Evolutionary conservation across 2,888 invertebrate genomes (phyloP).

Genomic region (Phymatocera aterrima): DNA sequence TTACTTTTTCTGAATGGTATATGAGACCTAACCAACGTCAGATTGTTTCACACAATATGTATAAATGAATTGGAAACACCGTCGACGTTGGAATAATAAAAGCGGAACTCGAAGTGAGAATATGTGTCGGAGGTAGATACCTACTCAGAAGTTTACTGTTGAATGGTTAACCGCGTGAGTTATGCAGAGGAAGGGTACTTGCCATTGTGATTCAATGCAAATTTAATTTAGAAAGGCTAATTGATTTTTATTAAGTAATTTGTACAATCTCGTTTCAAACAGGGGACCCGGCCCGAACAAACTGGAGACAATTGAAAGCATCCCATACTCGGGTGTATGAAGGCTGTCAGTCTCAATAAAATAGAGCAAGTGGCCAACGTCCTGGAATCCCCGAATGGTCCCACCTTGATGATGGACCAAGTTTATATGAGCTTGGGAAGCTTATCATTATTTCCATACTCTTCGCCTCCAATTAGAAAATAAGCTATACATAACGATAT

Average conservation of each 20-base stretch:
- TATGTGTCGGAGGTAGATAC: not conserved
- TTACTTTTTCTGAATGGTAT: not conserved
- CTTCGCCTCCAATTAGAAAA: not conserved
- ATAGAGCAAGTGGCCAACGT: slow-evolving; percentile 29
- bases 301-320: slow-evolving; percentile 35
- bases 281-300: slow-evolving; percentile 32
- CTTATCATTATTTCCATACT: not conserved
- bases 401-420: not conserved
- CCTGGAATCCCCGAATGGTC: slow-evolving; percentile 10
- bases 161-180: not conserved
- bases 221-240: slow-evolving; percentile 37
- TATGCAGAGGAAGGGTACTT: not conserved
- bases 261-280: slow-evolving; percentile 36
- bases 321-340: slow-evolving; percentile 26
- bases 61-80: not conserved
- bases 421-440: not conserved
- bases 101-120: not conserved
- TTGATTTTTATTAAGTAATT: slow-evolving; percentile 43
- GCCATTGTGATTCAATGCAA: slow-evolving; percentile 28
- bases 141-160: not conserved
- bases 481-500: not conserved
- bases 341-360: slow-evolving; percentile 37
- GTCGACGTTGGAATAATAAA: no score
- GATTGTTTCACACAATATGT: not conserved
- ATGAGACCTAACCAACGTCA: not conserved